Percentiles rank a stretch among this genome's conserved stretches.
phyloP scores from a whole-genome alignment of 1,140 invertebrate species.

The Drosophila kohkoa region DNA sequence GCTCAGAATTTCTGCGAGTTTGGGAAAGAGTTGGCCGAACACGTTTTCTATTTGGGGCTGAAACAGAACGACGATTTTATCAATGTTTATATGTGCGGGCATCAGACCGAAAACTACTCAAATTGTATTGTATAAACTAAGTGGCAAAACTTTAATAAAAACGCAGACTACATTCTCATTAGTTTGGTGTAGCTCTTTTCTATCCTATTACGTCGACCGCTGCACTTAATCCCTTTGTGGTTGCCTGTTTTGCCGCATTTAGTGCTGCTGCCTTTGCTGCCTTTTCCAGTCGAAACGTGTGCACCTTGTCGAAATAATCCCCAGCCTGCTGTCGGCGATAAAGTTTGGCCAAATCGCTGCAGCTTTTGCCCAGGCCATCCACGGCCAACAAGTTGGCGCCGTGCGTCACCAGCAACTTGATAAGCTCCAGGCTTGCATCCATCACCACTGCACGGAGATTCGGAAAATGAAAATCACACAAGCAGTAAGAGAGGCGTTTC shows the following conservation, averaged over 20 bases:
- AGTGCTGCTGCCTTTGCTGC: not conserved
- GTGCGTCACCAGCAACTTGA: conserved; percentile 73
- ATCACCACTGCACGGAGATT: conserved; percentile 62
- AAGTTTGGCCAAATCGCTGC: conserved; percentile 71
- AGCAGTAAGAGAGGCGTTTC: too few species aligned
- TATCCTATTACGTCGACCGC: conserved; percentile 12
- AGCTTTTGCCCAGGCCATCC: conserved; percentile 65
- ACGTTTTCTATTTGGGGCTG: conserved; percentile 75
- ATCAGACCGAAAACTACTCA: conserved; percentile 49
- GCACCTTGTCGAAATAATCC: conserved; percentile 72
- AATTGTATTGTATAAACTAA: conserved; percentile 32
- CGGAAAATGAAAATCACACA: not conserved
- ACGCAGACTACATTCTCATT: not conserved
- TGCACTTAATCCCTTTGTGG: conserved; percentile 38
- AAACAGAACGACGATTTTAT: conserved; percentile 72
- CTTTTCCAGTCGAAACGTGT: conserved; percentile 50
- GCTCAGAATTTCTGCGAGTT: conserved; percentile 83
- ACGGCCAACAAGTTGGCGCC: conserved; percentile 64
- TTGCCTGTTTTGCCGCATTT: conserved; percentile 11
- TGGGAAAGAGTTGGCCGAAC: conserved; percentile 75
- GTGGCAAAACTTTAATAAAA: not conserved
- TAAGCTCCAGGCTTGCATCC: conserved; percentile 65
- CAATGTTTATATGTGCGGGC: conserved; percentile 68
- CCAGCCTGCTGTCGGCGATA: conserved; percentile 58
- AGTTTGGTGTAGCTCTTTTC: not conserved